Base-by-base conservation (phyloP, 2,888 invertebrate genomes). In the Pollenia angustigena region DNA sequence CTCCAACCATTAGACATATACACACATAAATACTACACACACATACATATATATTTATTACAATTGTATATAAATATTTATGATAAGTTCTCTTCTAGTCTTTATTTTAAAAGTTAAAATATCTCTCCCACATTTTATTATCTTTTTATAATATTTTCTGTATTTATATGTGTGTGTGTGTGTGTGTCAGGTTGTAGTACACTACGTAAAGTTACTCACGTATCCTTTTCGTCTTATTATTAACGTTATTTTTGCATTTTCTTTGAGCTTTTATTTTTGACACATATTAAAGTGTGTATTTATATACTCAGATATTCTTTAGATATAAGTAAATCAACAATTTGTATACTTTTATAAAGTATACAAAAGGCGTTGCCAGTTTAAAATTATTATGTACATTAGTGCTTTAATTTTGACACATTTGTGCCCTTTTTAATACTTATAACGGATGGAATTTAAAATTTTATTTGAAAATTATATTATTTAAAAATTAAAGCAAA, bases 301-400 rank as follows among this genome's bases (percentile, higher is more conserved):
- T 52, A 54, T 68, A 9, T 46, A 2, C 12, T 16, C n/a, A 18
- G 58, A 4, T 32, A 32, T 32, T 32, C 32, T 6, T 32, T 32
- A 32, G 32, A 32, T 46, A 50, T 12, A 76, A 71, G 72, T 75
- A 81, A 76, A 85, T 85, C 85, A 85, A 85, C 72, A 85, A 78
- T 81, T 85, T 81, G 48, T 52, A 32, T 66, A 42, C n/a, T 75
- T 81, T 4, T 46, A 32, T 56, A 69, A 72, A 12, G 11, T n/a
- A n/a, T 16, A 46, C n/a, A n/a, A 12, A 50, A 46, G 40, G 72
- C 9, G 44, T 82, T 85, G 62, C 82, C 82, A 82, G 68, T 42
- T 44, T 23, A 3, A 56, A 54, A 42, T 6, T 32, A 6, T 2
- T n/a, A 58, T 68, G 6, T 50, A 40, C 11, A 58, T 3, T 58